Percentiles rank a stretch among this genome's conserved stretches.
phyloP scores from a whole-genome alignment of 2,113 vertebrate genomes.

The Saimiri boliviensis region DNA sequence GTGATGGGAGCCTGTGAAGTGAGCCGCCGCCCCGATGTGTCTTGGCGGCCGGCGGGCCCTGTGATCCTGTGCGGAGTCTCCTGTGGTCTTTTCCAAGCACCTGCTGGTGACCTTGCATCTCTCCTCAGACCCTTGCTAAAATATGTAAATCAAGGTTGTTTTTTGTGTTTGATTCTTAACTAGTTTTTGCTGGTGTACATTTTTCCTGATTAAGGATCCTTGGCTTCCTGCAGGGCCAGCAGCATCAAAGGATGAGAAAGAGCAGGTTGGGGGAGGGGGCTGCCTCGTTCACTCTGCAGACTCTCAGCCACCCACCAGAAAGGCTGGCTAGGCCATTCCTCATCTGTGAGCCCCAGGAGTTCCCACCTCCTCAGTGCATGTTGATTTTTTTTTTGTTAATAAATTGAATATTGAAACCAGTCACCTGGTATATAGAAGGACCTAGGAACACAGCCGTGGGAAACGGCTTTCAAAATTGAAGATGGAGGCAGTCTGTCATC shows the following conservation, averaged over 20 bases:
- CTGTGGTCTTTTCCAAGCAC: conserved; percentile 60
- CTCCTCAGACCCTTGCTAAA: conserved; percentile 66
- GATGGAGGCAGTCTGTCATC: no score
- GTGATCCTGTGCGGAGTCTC: conserved; percentile 32
- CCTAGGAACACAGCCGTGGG: conserved; percentile 26
- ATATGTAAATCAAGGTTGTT: conserved; percentile 71
- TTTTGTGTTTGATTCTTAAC: conserved; percentile 67
- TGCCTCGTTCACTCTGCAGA: conserved; percentile 73
- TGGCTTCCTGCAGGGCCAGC: conserved; percentile 64
- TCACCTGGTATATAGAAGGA: conserved; percentile 61
- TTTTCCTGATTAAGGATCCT: conserved; percentile 66
- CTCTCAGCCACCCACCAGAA: conserved; percentile 63
- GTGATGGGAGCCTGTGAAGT: conserved; percentile 10
- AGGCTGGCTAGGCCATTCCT: conserved; percentile 62
- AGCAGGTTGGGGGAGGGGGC: conserved; percentile 76
- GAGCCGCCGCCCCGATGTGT: conserved; percentile 72
- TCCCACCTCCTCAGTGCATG: conserved; percentile 56
- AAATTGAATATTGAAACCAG: conserved; percentile 67
- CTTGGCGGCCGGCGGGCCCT: conserved; percentile 68
- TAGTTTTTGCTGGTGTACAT: conserved; percentile 58
- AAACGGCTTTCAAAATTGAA: not conserved
- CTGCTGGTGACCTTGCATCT: conserved; percentile 74
- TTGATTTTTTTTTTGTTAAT: conserved; percentile 73
- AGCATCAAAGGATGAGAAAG: conserved; percentile 72
- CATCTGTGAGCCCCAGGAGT: conserved; percentile 65